phyloP scores from a whole-genome alignment of 2,113 vertebrate species.

The Centrocercus urophasianus region DNA sequence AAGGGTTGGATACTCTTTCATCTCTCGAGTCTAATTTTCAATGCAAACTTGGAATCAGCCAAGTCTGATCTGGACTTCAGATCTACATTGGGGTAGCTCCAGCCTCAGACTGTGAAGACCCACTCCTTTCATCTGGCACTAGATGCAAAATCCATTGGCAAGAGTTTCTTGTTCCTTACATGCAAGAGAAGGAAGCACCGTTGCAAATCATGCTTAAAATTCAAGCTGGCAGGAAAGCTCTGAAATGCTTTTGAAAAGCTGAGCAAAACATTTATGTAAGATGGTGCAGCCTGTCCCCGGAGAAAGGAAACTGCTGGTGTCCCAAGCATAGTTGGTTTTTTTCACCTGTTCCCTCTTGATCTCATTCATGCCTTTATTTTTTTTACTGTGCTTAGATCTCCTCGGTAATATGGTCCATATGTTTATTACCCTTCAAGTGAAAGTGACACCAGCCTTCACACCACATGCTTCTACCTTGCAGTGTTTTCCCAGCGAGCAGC shows the following conservation, averaged over 20 bases:
- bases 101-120: neutral
- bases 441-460: neutral
- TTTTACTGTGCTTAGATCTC: neutral
- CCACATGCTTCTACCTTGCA: neutral
- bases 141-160: neutral
- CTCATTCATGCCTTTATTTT: neutral
- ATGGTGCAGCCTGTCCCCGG: neutral
- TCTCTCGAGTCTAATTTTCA: constrained; percentile 9
- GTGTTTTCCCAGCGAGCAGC: neutral
- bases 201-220: constrained; percentile 56
- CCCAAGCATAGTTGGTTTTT: neutral
- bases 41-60: neutral
- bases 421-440: constrained; percentile 6
- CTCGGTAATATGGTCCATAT: neutral
- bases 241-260: constrained; percentile 39
- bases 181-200: fast-evolving
- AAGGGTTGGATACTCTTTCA: constrained; percentile 15
- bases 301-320: neutral
- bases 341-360: constrained; percentile 41
- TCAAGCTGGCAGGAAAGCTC: constrained; percentile 35
- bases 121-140: constrained; percentile 1
- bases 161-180: neutral
- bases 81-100: constrained; percentile 17
- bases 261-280: constrained; percentile 34
- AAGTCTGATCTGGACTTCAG: constrained; percentile 1